Conservation (phyloP, 2,113 vertebrate genomes). For the Vanacampus margaritifer region DNA sequence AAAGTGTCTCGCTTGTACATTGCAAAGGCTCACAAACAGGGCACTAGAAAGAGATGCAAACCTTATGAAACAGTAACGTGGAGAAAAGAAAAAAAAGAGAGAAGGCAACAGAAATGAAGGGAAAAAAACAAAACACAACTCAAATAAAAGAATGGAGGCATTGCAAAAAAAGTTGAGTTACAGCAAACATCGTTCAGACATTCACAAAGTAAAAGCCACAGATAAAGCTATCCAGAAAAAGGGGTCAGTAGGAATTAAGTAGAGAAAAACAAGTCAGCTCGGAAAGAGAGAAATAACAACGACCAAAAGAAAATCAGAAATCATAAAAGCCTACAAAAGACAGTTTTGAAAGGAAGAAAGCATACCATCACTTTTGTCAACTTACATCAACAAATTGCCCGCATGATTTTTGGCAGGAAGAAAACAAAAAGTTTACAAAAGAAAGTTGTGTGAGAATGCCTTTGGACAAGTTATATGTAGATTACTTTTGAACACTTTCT, state of each 20-base stretch:
- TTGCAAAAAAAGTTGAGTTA: slow-evolving; percentile 70
- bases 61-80: slow-evolving; percentile 55
- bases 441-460: slow-evolving; percentile 99
- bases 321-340: slow-evolving; percentile 69
- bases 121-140: slow-evolving; percentile 19
- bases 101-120: slow-evolving; percentile 43
- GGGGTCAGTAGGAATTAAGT: slow-evolving; percentile 73
- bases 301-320: slow-evolving; percentile 30
- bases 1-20: slow-evolving; percentile 66
- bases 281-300: slow-evolving; percentile 17
- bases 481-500: slow-evolving; percentile 80
- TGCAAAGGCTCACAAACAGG: slow-evolving; percentile 74
- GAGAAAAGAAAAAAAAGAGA: slow-evolving; percentile 17
- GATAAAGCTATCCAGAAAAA: slow-evolving; percentile 71
- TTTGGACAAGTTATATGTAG: slow-evolving; percentile 83
- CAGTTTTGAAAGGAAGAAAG: slow-evolving; percentile 78
- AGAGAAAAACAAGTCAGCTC: slow-evolving; percentile 65
- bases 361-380: slow-evolving; percentile 93
- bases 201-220: slow-evolving; percentile 80
- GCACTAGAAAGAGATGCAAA: slow-evolving; percentile 73
- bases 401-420: slow-evolving; percentile 99
- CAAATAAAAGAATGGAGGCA: slow-evolving; percentile 54
- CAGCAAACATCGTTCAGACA: slow-evolving; percentile 72
- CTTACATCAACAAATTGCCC: slow-evolving; percentile 99
- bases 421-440: slow-evolving; percentile 97